phyloP scores from a whole-genome alignment of 53 echinoderm and acorn worm species.

The Holothuria scabra region DNA sequence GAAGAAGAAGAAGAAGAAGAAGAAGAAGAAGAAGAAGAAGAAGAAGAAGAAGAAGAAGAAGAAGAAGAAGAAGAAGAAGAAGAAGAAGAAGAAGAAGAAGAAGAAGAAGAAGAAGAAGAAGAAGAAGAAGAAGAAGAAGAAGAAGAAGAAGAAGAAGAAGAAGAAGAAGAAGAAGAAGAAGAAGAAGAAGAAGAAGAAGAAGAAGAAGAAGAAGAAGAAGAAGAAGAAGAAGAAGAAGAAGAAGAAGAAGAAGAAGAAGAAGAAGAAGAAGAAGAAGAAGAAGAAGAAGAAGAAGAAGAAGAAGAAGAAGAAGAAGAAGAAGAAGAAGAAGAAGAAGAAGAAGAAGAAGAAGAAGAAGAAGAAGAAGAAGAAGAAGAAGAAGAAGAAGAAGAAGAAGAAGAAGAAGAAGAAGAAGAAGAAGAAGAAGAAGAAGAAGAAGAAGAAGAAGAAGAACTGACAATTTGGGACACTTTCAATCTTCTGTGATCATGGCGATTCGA shows the following conservation, averaged over 20 bases:
- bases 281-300: neutral
- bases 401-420: neutral
- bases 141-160: constrained; percentile 9
- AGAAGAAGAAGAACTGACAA: neutral
- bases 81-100: constrained; percentile 9
- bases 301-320: neutral
- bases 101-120: constrained; percentile 4
- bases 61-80: neutral
- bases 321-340: neutral
- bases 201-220: constrained; percentile 9
- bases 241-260: neutral
- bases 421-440: neutral
- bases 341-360: neutral
- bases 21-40: neutral
- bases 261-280: neutral
- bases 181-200: neutral
- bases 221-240: neutral
- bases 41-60: neutral
- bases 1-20: neutral
- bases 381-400: neutral
- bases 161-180: constrained; percentile 4
- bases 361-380: neutral
- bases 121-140: neutral
- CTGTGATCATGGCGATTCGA: too few relatives aligned
- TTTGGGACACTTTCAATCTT: too few relatives aligned